phyloP scores from a whole-genome alignment of 2,113 vertebrate genomes.

The Nibea albiflora region DNA sequence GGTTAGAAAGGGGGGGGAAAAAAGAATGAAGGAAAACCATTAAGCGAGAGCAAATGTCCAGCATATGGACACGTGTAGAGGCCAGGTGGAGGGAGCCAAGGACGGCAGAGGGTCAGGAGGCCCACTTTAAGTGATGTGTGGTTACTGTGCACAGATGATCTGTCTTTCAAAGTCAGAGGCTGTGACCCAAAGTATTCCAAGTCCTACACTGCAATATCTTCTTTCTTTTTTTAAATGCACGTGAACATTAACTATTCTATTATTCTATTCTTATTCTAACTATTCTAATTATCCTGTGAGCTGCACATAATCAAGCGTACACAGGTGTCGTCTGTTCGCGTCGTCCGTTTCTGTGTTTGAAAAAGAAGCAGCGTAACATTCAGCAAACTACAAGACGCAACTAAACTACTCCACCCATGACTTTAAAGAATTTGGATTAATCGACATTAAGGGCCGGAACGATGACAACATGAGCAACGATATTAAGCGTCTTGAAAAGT shows the following conservation, averaged over 20 bases:
- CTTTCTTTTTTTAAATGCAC: background rate
- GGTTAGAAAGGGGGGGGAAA: slow-evolving; percentile 5
- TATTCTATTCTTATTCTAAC: no score
- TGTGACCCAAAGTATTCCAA: background rate
- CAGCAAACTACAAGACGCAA: background rate
- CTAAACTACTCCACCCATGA: background rate
- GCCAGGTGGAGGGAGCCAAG: background rate
- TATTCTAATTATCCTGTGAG: no score
- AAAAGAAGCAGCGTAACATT: background rate
- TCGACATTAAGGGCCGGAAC: no score
- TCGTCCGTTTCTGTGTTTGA: background rate
- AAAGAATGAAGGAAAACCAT: background rate
- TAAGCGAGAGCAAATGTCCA: background rate
- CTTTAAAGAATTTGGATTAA: background rate
- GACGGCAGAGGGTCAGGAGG: background rate
- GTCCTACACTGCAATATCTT: background rate
- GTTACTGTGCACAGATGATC: background rate
- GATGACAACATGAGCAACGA: no score
- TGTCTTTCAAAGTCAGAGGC: slow-evolving; percentile 2
- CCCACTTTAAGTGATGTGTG: slow-evolving; percentile 2
- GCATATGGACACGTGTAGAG: slow-evolving; percentile 6
- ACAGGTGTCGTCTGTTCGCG: background rate
- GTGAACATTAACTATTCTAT: no score
- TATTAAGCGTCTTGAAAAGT: background rate
- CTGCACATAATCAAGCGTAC: background rate